Conservation (phyloP, 2,888 invertebrate species). For the Lasioglossum zephyrum region DNA sequence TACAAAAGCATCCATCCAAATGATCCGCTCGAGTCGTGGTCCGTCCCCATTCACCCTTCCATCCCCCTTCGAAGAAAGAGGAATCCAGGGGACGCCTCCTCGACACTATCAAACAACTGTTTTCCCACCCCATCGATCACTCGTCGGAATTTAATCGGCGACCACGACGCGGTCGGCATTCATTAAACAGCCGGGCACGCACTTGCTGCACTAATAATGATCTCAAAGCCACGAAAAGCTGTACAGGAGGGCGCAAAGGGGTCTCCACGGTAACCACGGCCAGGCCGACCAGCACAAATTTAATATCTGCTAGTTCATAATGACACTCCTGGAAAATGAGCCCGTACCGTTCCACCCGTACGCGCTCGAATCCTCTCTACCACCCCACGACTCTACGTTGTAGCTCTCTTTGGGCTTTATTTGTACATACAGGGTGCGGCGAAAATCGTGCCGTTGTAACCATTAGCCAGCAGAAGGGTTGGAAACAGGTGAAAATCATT, state of each 20-base stretch:
- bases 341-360: conserved; percentile 40
- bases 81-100: neutral
- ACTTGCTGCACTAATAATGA: conserved; percentile 72
- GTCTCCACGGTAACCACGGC: conserved; percentile 76
- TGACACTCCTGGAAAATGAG: conserved; percentile 75
- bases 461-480: neutral
- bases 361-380: conserved; percentile 4
- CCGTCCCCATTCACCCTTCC: neutral
- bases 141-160: conserved; percentile 70
- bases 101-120: conserved; percentile 47
- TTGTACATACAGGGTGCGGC: conserved; percentile 44
- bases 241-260: conserved; percentile 62
- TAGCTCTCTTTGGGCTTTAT: conserved; percentile 36
- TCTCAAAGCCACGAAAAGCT: conserved; percentile 70
- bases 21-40: neutral
- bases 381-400: conserved; percentile 16
- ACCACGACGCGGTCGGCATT: conserved; percentile 62
- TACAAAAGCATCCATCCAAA: conserved; percentile 11
- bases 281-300: conserved; percentile 74
- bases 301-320: conserved; percentile 75
- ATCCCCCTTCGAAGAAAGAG: neutral
- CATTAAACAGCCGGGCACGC: conserved; percentile 66
- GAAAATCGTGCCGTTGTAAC: conserved; percentile 9
- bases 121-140: conserved; percentile 63
- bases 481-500: neutral